phyloP scores from a whole-genome alignment of 2,113 vertebrate species.

The Erpornis zantholeuca region DNA sequence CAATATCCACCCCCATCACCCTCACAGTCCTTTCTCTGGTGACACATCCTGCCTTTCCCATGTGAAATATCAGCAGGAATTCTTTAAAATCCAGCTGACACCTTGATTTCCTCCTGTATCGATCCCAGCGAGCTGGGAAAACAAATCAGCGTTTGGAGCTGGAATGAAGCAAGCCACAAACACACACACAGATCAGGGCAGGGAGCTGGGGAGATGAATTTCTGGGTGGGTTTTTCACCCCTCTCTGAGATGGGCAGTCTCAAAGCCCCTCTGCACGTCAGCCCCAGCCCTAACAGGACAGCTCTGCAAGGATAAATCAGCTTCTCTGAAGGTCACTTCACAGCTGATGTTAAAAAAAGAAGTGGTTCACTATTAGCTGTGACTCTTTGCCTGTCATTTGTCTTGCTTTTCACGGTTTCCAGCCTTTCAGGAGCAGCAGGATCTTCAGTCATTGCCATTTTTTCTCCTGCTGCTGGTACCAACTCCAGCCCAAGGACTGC shows the following conservation, averaged over 20 bases:
- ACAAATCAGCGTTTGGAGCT: not conserved
- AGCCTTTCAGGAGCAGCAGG: not conserved
- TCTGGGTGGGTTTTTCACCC: not conserved
- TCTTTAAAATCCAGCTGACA: not conserved
- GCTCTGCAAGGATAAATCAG: not conserved
- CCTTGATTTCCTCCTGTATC: not conserved
- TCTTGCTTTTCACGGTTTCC: not conserved
- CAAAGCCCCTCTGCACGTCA: not conserved
- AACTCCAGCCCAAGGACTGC: not conserved
- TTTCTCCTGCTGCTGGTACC: not conserved
- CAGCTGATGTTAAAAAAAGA: not conserved
- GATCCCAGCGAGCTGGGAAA: not conserved
- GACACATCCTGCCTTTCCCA: not conserved
- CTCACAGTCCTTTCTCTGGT: not conserved
- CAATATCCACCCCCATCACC: not conserved
- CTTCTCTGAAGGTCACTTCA: not conserved
- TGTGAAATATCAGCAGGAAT: not conserved
- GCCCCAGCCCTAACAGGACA: not conserved
- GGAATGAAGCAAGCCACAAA: not conserved
- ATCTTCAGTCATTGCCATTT: not conserved
- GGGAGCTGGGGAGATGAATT: not conserved
- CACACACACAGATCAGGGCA: not conserved
- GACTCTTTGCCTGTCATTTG: not conserved
- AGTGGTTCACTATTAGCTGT: not conserved
- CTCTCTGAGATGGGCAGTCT: not conserved